Evolutionary conservation across 1,140 invertebrate species (phyloP), one percentile per base, ranked within the genome.

Genomic region (Drosophila sturtevanti): DNA sequence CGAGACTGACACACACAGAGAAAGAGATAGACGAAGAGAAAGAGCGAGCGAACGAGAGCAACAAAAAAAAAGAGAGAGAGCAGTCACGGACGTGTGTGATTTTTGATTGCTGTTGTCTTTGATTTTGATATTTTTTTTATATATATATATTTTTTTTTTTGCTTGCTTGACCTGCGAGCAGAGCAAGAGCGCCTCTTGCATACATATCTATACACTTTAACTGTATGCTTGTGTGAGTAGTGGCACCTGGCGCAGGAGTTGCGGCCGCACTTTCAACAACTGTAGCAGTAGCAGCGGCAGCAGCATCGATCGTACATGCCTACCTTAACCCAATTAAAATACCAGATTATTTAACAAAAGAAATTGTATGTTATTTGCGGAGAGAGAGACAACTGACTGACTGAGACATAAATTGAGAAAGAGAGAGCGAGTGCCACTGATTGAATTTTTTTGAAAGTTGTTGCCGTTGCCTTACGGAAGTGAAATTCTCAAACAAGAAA

Each of bases 311-410:
- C 58, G 12, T 82, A 77, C 85, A 87, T 85, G 89, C 80, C 80
- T 91, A 90, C 90, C 90, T 91, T 91, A 91, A 91, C 90, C 90
- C 78, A 91, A 91, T 91, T 91, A 81, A 91, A 84, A 84, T 74
- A 79, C 76, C 76, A 80, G 89, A 91, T 91, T 91, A 91, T 91
- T 91, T 91, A 91, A 91, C 81, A 91, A 91, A 82, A 91, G 84
- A 89, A 89, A 89, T 89, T 89, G 84, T 34, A 16, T 89, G 82
- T 82, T 85, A 85, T 85, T 87, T 81, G 82, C 82, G 71, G 81
- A 65, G 75, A 79, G 71, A 56, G 34, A 63, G 56, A 34, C 44
- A 35, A 34, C 60, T 48, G 21, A 35, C 62, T 27, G 55, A 27
- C 16, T 31, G 58, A 84, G 68, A 82, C 48, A 59, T 21, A 21